Conservation (phyloP, 2,888 invertebrate species). For the Xestia rhomboidea region DNA sequence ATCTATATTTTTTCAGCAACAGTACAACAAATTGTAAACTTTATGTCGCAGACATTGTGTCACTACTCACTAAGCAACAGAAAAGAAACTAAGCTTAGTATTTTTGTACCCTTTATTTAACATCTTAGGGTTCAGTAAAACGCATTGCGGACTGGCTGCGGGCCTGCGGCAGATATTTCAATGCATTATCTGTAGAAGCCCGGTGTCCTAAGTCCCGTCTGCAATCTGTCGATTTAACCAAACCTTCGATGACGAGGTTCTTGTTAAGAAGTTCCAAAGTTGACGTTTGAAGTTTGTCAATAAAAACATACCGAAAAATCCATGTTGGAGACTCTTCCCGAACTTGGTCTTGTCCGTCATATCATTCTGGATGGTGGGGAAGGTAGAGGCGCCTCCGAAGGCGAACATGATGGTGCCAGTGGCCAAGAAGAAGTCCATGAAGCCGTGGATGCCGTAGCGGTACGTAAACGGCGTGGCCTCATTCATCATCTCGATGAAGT, state of each 20-base stretch:
- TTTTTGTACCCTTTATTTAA: neutral
- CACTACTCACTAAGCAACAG: neutral
- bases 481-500: conserved; percentile 91
- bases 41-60: neutral
- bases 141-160: neutral
- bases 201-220: neutral
- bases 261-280: neutral
- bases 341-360: conserved; percentile 93
- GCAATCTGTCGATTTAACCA: neutral
- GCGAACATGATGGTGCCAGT: conserved; percentile 93
- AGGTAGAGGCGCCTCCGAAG: conserved; percentile 94
- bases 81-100: neutral
- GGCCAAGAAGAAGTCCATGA: conserved; percentile 92
- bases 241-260: neutral
- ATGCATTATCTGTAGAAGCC: neutral
- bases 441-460: conserved; percentile 89
- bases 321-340: conserved; percentile 91
- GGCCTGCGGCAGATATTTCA: neutral
- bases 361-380: conserved; percentile 95
- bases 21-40: neutral
- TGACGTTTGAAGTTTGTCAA: neutral
- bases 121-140: neutral
- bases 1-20: neutral
- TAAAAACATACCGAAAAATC: conserved; percentile 90
- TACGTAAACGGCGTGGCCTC: conserved; percentile 87